Evolutionary conservation across 2,797 vertebrate species (phyloP), one percentile per base, ranked within the genome.

Genomic region (Apodemus agrarius): DNA sequence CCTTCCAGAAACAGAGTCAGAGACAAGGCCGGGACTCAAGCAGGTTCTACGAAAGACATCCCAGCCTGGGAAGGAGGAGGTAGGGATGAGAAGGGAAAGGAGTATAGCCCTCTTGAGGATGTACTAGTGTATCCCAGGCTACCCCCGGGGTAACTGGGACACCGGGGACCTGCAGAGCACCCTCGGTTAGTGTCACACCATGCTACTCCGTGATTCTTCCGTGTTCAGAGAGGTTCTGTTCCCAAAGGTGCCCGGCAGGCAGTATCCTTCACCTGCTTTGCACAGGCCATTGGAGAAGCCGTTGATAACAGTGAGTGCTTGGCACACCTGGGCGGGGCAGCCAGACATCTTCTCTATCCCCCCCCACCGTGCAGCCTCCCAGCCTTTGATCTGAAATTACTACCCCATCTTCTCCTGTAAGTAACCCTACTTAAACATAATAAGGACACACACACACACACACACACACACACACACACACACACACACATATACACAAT

Each of bases 1-100:
- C 93, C 46, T 79, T 31, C 26, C 31, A 87, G 81, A 89, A 78
- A 78, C 7, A 82, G 91, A 74, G 75, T 83, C 74, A 90, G 82
- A 92, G 61, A 52, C 31, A 79, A 67, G 24, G 54, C 40, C 3
- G 46, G 13, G 31, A 2, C 17, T 9, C 13, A 65, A 31, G 54
- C 3, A 78, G 24, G 84, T 52, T 67, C 29, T 13, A 29, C 17
- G 54, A 46, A 93, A 95, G 65, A 12, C 19, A 65, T 65, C 29
- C 24, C 8, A 17, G 19, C 21, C 57, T 43, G 22, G 3, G 17
- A 19, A 37, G 0, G 49, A 59, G 59, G 61, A 75, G 24, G 8
- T 29, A 54, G 72, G 76, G 14, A 26, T 26, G n/a, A 54, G 63
- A 63, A 89, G 29, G 43, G 13, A 34, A 90, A 59, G 37, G 5